Base-by-base conservation (phyloP, 2,113 vertebrate species). In the Panurus biarmicus region DNA sequence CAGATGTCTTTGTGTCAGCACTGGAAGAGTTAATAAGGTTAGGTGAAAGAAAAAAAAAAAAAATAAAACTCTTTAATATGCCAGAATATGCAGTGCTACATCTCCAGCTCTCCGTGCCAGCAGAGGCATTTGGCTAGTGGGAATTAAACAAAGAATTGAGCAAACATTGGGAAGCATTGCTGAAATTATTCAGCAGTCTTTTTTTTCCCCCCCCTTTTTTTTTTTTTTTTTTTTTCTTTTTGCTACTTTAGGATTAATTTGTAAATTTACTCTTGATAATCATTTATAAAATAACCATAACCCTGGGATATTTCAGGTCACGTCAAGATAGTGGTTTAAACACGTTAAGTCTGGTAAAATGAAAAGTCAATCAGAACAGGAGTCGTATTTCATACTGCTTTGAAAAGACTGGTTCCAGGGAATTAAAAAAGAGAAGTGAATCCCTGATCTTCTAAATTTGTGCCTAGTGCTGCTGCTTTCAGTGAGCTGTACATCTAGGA, bases 241-340 rank as follows among this genome's bases (percentile, higher is more conserved):
- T 71, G 5, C 71, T 93, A 57, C 92, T 94, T 93, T 54, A 85
- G 81, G 81, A 94, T 96, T 95, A 96, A 95, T 96, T 94, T 95
- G 86, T 91, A 93, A 95, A 88, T 96, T 96, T 96, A 66, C 76
- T 94, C 82, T 95, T 88, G 75, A 81, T 83, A 90, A 79, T 95
- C 18, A 91, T 91, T 95, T 96, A 71, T 94, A 79, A 78, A 89
- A 69, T 84, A 96, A 83, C 67, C 45, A 31, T 84, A 86, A 92
- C 87, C 77, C 72, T 75, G 57, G 84, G 81, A 70, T 76, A 72
- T 84, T 91, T 89, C 48, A 70, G 80, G 69, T 94, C 26, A 1
- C 1, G 0, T 62, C 18, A 50, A 57, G 81, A 21, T 19, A 81
- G 81, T 51, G 40, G 16, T 89, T 96, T 81, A 95, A 95, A 89